Evolutionary conservation across 2,888 invertebrate species (phyloP), one percentile per base, ranked within the genome.

Genomic region (Silvanus unidentatus): DNA sequence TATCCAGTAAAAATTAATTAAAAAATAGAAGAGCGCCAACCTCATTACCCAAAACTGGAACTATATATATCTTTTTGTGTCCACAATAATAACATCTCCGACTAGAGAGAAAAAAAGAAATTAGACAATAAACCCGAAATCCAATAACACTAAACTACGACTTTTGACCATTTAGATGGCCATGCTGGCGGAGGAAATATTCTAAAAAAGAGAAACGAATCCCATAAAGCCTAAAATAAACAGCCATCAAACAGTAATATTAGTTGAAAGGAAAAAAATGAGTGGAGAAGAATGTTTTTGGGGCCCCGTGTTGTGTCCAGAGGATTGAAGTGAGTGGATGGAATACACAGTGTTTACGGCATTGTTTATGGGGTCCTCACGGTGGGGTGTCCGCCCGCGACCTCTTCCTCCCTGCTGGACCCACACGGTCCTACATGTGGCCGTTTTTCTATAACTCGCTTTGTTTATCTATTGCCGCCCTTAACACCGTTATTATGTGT

Each of bases 341-440:
- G 28, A 54, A 53, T 54, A 58, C 51, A 52, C 58, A 47, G 62
- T 62, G 63, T 66, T 65, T 66, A 64, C 60, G 62, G 64, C 59
- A 66, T 68, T 68, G 67, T 68, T 68, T 68, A 68, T 68, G 65
- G 62, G 65, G 55, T 48, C 48, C 54, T 50, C 62, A 48, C 59
- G 45, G 39, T 10, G 49, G 50, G 50, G 40, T 27, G 29, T 32
- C 42, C 39, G 43, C 48, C 50, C 45, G 42, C 43, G 35, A 39
- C 39, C 32, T 42, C 43, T 38, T 28, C 39, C 16, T 27, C 39
- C 41, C 32, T 28, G 42, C 46, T 34, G 44, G 44, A 44, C 41
- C 36, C 16, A 38, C 40, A 40, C 42, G 43, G 42, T 46, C 49
- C n/a, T 32, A 49, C 47, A 49, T 45, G 45, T 46, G n/a, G n/a